phyloP scores from a whole-genome alignment of 2,888 invertebrate species.

The Chaitophorus viminalis region DNA sequence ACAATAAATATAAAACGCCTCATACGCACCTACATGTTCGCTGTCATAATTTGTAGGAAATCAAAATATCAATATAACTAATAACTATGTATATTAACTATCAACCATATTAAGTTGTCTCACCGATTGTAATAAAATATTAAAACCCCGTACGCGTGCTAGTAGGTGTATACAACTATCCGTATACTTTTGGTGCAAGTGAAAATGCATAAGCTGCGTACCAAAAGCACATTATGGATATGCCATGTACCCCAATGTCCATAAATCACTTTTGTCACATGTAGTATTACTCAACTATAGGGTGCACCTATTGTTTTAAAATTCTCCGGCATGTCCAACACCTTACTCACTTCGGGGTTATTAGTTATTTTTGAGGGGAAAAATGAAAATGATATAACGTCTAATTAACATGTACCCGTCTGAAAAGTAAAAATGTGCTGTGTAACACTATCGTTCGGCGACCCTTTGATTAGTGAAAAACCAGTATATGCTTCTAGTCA shows the following conservation, averaged over 20 bases:
- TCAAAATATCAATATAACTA: background rate
- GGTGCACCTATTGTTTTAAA: constrained; percentile 53
- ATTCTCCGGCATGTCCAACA: background rate
- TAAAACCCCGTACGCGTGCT: background rate
- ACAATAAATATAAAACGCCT: background rate
- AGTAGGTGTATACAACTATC: constrained; percentile 18
- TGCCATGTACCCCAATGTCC: constrained; percentile 39
- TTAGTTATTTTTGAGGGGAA: constrained; percentile 15
- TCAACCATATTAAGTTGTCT: background rate
- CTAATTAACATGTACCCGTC: constrained; percentile 25
- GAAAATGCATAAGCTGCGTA: constrained; percentile 31
- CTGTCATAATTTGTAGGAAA: background rate
- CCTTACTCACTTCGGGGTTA: constrained; percentile 23
- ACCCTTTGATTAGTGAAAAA: background rate
- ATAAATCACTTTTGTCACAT: constrained; percentile 60
- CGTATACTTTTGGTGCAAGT: background rate
- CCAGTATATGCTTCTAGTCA: background rate
- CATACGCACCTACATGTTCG: background rate
- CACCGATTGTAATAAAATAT: background rate
- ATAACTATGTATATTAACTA: too few relatives aligned
- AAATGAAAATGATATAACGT: constrained; percentile 29
- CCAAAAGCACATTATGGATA: constrained; percentile 56
- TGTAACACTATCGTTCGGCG: constrained; percentile 14
- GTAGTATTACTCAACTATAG: constrained; percentile 11
- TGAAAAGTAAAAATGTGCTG: constrained; percentile 46